Evolutionary conservation across 2,888 invertebrate species (phyloP).

Genomic region (Nineta flava): DNA sequence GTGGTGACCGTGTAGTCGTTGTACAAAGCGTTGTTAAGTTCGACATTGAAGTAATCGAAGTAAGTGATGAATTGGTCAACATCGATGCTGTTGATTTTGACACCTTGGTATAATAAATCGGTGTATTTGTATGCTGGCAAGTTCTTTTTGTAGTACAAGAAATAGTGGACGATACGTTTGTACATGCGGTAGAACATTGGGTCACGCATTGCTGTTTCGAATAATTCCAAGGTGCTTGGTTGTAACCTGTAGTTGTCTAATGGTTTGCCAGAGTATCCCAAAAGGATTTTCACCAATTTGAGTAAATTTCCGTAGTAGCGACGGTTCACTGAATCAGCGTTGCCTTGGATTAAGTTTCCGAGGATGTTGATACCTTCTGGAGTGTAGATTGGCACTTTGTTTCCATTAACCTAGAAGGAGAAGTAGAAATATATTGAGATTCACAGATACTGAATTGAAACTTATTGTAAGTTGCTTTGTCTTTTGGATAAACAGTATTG

Average conservation of each 20-base stretch:
- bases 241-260: slow-evolving; percentile 31
- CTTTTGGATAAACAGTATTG: no score
- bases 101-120: slow-evolving; percentile 12
- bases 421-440: not conserved
- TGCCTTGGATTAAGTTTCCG: slow-evolving; percentile 36
- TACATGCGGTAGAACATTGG: slow-evolving; percentile 56
- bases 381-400: slow-evolving; percentile 19
- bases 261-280: slow-evolving; percentile 12
- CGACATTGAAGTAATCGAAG: slow-evolving; percentile 29
- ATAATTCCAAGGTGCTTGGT: slow-evolving; percentile 44
- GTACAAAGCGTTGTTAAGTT: slow-evolving; percentile 38
- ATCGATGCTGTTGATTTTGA: slow-evolving; percentile 14
- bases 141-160: slow-evolving; percentile 16
- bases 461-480: not conserved
- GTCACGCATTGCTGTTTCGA: slow-evolving; percentile 51
- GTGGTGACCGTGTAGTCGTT: slow-evolving; percentile 19
- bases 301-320: slow-evolving; percentile 40
- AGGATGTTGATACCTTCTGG: slow-evolving; percentile 35
- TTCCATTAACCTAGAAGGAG: slow-evolving; percentile 16
- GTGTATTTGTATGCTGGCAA: slow-evolving; percentile 18
- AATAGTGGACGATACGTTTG: slow-evolving; percentile 38
- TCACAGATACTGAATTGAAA: not conserved
- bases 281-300: slow-evolving; percentile 29
- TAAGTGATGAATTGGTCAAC: slow-evolving; percentile 16
- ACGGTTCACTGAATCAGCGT: slow-evolving; percentile 29